Evolutionary conservation across 2,888 invertebrate species (phyloP).

Genomic region (Andrena bucephala): DNA sequence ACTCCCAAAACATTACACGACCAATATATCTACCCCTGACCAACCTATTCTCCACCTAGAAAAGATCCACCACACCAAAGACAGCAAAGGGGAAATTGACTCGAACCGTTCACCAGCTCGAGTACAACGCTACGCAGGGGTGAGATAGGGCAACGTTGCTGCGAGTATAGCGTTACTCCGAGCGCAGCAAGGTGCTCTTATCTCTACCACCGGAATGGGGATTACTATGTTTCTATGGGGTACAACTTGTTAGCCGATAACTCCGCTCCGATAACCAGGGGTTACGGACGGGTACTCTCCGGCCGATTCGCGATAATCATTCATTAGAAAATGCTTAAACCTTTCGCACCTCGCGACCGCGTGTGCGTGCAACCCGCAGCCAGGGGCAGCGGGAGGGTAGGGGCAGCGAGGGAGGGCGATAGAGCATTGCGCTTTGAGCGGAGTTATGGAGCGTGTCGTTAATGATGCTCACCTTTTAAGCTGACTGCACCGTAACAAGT

Average conservation of each 20-base stretch:
- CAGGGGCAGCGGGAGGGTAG: not conserved
- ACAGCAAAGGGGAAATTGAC: not conserved
- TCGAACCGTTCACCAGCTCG: slow-evolving; percentile 27
- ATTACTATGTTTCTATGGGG: slow-evolving; percentile 70
- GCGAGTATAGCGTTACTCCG: slow-evolving; percentile 56
- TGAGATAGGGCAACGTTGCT: slow-evolving; percentile 62
- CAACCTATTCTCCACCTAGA: not conserved
- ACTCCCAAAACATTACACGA: no score
- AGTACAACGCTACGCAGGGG: slow-evolving; percentile 47
- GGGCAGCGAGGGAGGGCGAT: not conserved
- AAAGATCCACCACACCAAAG: not conserved
- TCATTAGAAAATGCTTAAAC: slow-evolving; percentile 65
- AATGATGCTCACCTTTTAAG: slow-evolving; percentile 48
- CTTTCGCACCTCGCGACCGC: slow-evolving; percentile 50
- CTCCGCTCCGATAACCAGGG: slow-evolving; percentile 62
- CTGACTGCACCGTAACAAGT: slow-evolving; percentile 46
- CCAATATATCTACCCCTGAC: not conserved
- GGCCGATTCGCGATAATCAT: slow-evolving; percentile 69
- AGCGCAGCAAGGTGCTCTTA: slow-evolving; percentile 58
- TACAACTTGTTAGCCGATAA: slow-evolving; percentile 73
- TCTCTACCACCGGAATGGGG: slow-evolving; percentile 65
- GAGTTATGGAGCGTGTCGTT: slow-evolving; percentile 57
- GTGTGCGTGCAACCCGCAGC: slow-evolving; percentile 11
- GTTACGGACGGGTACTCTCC: slow-evolving; percentile 54
- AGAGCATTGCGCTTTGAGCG: slow-evolving; percentile 30